Conservation (phyloP, 1,140 invertebrate genomes). For the Bilobella aurantiaca region DNA sequence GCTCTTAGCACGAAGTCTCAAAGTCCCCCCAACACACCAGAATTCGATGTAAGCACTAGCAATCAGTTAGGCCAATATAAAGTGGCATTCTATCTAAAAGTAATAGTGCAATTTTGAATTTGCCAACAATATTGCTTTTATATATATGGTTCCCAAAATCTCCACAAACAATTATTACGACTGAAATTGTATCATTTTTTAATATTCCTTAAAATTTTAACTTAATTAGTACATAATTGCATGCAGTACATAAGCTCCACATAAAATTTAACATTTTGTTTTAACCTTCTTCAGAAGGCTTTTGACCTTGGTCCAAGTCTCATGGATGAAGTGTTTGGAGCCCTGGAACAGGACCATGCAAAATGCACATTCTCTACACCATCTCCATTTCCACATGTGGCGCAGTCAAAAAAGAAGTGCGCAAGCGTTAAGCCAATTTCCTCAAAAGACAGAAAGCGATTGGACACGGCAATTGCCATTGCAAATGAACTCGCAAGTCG, state of each 20-base stretch:
- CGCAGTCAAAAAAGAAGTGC: conserved; percentile 61
- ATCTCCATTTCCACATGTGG: too few relatives aligned
- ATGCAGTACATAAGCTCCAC: too few relatives aligned
- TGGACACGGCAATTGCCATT: conserved; percentile 85
- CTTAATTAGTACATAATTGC: too few relatives aligned
- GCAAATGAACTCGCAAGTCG: conserved; percentile 82
- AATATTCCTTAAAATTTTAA: too few relatives aligned
- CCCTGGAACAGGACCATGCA: conserved; percentile 47
- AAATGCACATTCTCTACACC: too few relatives aligned
- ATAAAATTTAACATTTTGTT: neutral
- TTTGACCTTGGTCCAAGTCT: conserved; percentile 86
- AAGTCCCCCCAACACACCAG: conserved; percentile 41
- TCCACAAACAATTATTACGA: too few relatives aligned
- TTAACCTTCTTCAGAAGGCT: conserved; percentile 48
- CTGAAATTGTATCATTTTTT: too few relatives aligned
- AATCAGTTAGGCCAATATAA: too few relatives aligned
- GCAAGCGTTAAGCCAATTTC: conserved; percentile 83
- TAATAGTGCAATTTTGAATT: too few relatives aligned
- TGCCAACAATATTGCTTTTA: too few relatives aligned
- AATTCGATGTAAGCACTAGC: conserved; percentile 41
- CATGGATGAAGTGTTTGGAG: conserved; percentile 84
- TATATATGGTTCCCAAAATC: too few relatives aligned
- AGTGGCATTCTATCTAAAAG: too few relatives aligned
- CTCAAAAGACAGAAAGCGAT: conserved; percentile 79
- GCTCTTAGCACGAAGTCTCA: conserved; percentile 31